A percentile compares a stretch with the other conserved stretches of the same genome.
Conservation (phyloP, 2,113 vertebrate genomes). For the Edolisoma coerulescens region DNA sequence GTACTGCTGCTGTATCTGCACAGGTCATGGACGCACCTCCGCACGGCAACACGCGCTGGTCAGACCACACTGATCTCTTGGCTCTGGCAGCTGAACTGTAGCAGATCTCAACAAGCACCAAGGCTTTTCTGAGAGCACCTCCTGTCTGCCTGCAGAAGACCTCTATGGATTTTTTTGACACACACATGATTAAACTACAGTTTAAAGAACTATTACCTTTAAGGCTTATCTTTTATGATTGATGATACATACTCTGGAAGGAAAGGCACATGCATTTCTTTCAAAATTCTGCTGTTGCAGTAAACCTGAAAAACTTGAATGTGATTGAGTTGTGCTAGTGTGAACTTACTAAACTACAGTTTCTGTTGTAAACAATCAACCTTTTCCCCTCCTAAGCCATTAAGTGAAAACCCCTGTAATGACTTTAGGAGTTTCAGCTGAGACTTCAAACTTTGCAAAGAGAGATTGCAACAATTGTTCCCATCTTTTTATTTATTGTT, state of each 20-base stretch:
- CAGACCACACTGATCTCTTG: not conserved
- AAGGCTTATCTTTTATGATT: not conserved
- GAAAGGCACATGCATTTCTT: not conserved
- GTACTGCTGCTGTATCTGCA: too few species aligned
- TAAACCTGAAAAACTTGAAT: not conserved
- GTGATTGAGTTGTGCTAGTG: not conserved
- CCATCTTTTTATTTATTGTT: not conserved
- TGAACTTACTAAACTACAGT: not conserved
- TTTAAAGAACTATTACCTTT: not conserved
- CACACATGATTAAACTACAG: not conserved
- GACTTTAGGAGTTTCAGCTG: not conserved
- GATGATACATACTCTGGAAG: not conserved
- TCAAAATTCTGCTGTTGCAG: not conserved
- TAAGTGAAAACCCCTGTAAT: not conserved
- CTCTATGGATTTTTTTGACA: not conserved
- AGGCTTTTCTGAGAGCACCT: not conserved
- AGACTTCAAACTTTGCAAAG: not conserved
- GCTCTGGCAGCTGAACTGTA: not conserved
- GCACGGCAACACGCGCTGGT: fast-evolving
- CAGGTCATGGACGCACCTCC: fast-evolving
- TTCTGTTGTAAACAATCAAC: not conserved
- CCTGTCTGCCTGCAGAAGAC: not conserved
- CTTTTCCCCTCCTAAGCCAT: not conserved
- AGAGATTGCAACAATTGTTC: not conserved
- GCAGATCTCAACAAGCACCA: not conserved